Conservation (phyloP, 2,113 vertebrate species). For the Archocentrus centrarchus region DNA sequence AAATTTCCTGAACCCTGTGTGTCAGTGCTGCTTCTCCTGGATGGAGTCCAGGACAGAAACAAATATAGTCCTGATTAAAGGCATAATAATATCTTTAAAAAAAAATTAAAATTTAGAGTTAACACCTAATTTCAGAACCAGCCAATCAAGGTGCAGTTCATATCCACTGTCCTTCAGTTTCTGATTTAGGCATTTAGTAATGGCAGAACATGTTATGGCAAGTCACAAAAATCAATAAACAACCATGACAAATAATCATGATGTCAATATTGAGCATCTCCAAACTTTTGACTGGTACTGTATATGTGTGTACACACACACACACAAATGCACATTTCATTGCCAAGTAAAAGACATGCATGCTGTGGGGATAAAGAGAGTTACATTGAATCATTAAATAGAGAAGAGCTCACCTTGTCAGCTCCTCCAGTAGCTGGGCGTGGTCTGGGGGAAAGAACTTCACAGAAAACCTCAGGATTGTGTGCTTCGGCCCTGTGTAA, state of each 20-base stretch:
- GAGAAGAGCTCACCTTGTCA: constrained; percentile 88
- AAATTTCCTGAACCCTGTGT: background rate
- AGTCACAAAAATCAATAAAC: background rate
- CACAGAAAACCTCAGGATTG: constrained; percentile 93
- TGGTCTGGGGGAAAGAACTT: constrained; percentile 99
- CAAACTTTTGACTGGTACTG: no score
- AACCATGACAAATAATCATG: background rate
- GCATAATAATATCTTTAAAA: background rate
- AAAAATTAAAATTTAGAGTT: no score
- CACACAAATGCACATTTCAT: constrained; percentile 7
- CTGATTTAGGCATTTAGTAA: background rate
- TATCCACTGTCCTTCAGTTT: background rate
- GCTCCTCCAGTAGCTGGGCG: constrained; percentile 94
- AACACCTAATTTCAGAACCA: background rate
- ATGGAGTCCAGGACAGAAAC: background rate
- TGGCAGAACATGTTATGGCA: background rate
- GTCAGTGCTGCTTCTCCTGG: background rate
- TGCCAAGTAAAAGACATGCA: background rate
- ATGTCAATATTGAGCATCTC: no score
- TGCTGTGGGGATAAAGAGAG: background rate
- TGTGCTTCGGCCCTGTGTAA: constrained; percentile 89
- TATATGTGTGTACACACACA: no score
- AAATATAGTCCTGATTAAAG: background rate
- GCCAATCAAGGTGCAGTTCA: background rate
- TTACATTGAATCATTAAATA: background rate